Conservation (phyloP, 1,140 invertebrate genomes). For the Leptoteleia sp. region DNA sequence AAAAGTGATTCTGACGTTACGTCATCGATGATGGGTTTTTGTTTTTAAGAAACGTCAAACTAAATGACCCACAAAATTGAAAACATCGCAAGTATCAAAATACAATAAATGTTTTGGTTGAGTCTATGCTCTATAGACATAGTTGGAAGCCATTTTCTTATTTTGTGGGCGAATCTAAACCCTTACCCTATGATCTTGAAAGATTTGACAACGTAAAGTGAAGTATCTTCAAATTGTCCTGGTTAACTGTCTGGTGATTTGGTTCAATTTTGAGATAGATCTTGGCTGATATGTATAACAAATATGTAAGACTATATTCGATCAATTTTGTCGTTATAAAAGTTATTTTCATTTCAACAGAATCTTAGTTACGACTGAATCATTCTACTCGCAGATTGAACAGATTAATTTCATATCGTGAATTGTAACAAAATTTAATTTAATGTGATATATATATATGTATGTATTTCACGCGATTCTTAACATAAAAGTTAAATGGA, state of each 20-base stretch:
- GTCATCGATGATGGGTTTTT: conserved; percentile 13
- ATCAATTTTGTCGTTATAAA: conserved; percentile 42
- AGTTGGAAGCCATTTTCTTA: conserved; percentile 60
- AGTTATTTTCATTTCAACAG: conserved; percentile 2
- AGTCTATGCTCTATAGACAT: conserved; percentile 53
- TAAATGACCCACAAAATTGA: conserved; percentile 64
- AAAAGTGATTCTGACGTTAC: conserved; percentile 43
- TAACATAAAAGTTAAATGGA: too few relatives aligned
- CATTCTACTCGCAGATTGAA: too few relatives aligned
- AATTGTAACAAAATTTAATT: too few relatives aligned
- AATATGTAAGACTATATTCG: conserved; percentile 37
- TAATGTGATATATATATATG: too few relatives aligned
- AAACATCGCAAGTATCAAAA: conserved; percentile 66
- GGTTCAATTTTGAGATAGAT: conserved; percentile 36
- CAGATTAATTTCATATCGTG: too few relatives aligned
- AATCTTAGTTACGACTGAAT: too few relatives aligned
- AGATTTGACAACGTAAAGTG: conserved; percentile 34
- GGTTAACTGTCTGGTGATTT: conserved; percentile 45
- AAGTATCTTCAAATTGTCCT: conserved; percentile 53
- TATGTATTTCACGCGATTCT: too few relatives aligned
- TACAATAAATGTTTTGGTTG: conserved; percentile 62
- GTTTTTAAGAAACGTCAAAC: conserved; percentile 32
- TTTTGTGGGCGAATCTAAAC: conserved; percentile 60
- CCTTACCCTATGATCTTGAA: conserved; percentile 36
- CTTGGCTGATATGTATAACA: conserved; percentile 64